Evolutionary conservation across 23 tunicate species (phyloP).

Genomic region (Botrylloides violaceus): DNA sequence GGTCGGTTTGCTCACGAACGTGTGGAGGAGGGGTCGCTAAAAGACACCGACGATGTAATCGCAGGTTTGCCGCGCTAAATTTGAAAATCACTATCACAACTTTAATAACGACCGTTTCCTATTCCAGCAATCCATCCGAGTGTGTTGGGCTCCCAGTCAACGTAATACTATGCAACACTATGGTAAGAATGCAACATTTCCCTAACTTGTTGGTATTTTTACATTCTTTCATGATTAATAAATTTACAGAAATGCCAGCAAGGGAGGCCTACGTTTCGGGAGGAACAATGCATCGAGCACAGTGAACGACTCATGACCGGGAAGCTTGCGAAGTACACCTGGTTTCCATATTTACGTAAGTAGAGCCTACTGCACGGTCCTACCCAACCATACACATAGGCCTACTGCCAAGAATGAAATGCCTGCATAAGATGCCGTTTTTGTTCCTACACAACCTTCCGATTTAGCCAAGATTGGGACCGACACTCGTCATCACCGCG

Average conservation of each 20-base stretch:
- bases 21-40: conserved; percentile 7
- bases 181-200: background rate
- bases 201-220: background rate
- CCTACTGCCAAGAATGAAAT: too few species aligned
- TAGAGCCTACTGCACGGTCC: too few species aligned
- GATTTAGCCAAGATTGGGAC: too few species aligned
- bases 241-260: conserved; percentile 37
- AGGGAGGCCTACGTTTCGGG: conserved; percentile 32
- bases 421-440: too few species aligned
- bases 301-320: conserved; percentile 10
- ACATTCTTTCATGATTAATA: background rate
- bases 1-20: conserved; percentile 15
- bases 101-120: too few species aligned
- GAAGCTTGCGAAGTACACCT: background rate
- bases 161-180: background rate
- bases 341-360: background rate
- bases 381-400: too few species aligned
- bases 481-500: too few species aligned
- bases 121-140: background rate
- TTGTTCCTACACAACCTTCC: too few species aligned
- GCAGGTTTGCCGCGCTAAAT: too few species aligned
- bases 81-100: too few species aligned
- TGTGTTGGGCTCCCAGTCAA: background rate
- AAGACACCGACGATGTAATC: background rate
- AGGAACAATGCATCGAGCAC: conserved; percentile 37